Evolutionary conservation across 2,888 invertebrate species (phyloP).

Genomic region (Cenopis cana): DNA sequence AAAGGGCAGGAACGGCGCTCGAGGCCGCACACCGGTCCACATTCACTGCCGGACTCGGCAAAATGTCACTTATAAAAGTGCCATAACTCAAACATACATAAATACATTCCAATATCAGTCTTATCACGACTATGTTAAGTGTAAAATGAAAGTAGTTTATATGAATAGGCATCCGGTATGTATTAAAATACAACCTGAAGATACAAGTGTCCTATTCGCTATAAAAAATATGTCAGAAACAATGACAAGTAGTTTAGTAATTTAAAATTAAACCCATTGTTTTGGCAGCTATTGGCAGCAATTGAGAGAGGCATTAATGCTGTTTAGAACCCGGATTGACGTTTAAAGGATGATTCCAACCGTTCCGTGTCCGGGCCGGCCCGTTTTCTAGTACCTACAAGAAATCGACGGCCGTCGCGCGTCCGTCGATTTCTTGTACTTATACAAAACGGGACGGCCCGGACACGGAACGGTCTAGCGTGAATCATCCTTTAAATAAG

Average conservation of each 20-base stretch:
- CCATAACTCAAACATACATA: constrained; percentile 28
- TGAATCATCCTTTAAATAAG: too few relatives aligned
- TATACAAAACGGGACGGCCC: too few relatives aligned
- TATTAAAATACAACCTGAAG: constrained; percentile 13
- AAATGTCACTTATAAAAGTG: constrained; percentile 23
- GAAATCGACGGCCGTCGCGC: too few relatives aligned
- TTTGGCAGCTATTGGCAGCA: background rate
- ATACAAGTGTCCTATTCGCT: constrained; percentile 1
- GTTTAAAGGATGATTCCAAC: too few relatives aligned
- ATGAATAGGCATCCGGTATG: constrained; percentile 7
- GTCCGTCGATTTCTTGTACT: too few relatives aligned
- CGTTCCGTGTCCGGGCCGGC: too few relatives aligned
- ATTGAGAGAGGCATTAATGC: too few relatives aligned
- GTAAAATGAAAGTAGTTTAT: constrained; percentile 9
- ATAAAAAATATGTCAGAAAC: background rate
- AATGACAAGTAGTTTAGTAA: background rate
- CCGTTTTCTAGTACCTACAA: too few relatives aligned
- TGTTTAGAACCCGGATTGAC: too few relatives aligned
- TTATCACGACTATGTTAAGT: constrained; percentile 4
- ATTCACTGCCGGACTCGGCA: constrained; percentile 36
- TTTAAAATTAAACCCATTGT: background rate
- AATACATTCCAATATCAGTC: constrained; percentile 25
- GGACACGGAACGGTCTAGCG: too few relatives aligned
- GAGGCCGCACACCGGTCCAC: constrained; percentile 68
- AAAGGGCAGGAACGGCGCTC: constrained; percentile 55